phyloP scores from a whole-genome alignment of 2,888 invertebrate species.

The Eupithecia dodoneata region DNA sequence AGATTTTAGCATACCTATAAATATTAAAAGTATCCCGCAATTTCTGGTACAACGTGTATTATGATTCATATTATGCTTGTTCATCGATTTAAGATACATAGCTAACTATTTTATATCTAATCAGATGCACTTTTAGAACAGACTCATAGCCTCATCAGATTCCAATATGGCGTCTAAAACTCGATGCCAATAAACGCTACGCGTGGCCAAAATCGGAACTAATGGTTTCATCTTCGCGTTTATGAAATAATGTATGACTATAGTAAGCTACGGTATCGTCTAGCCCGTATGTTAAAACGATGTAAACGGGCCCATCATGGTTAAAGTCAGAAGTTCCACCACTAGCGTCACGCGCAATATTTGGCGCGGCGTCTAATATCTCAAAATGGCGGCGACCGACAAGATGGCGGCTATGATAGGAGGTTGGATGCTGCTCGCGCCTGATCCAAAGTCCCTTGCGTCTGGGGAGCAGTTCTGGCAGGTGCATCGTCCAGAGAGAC shows the following conservation, averaged over 20 bases:
- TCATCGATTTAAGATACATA: neutral
- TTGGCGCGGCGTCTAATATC: constrained; percentile 54
- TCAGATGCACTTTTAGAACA: constrained; percentile 14
- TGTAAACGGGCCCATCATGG: neutral
- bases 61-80: constrained; percentile 10
- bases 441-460: constrained; percentile 67
- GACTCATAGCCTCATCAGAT: constrained; percentile 9
- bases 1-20: neutral
- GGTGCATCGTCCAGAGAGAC: constrained; percentile 73
- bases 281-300: neutral
- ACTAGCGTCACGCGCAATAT: constrained; percentile 19
- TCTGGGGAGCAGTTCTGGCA: constrained; percentile 77
- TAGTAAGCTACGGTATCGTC: neutral
- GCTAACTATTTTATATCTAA: neutral
- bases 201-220: neutral
- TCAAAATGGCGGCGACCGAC: constrained; percentile 60
- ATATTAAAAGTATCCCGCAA: neutral
- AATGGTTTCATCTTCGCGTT: constrained; percentile 2
- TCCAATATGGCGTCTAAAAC: constrained; percentile 3
- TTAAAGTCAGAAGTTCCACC: neutral
- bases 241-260: neutral
- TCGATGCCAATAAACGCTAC: neutral
- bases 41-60: constrained; percentile 3
- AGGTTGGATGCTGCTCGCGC: constrained; percentile 61
- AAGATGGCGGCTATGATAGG: constrained; percentile 59